These are phyloP conservation scores for Taeniopygia guttata DNA, from an alignment of 2,797 vertebrate species.

Conservation along the genomic window DNA sequence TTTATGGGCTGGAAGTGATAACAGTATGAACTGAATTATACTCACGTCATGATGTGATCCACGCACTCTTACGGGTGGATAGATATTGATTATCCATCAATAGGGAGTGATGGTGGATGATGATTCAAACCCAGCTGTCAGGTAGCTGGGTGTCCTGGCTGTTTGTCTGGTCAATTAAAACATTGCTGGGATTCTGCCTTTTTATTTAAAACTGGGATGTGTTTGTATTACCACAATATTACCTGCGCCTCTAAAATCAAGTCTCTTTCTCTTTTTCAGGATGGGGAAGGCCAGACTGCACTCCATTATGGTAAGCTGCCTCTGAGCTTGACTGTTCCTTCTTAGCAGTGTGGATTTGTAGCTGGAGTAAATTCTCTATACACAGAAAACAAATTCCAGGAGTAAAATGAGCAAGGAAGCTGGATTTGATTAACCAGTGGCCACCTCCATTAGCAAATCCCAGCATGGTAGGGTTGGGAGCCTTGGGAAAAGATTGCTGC, in stretches of 20 bases:
- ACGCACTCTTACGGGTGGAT: neutral
- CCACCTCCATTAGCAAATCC: neutral
- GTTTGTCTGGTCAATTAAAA: conserved; percentile 13
- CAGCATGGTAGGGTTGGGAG: neutral
- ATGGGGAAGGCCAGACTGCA: conserved; percentile 95
- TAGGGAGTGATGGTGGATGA: neutral
- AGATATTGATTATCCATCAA: conserved; percentile 21
- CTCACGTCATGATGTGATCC: neutral
- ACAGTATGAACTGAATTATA: conserved; percentile 12
- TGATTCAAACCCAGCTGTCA: conserved; percentile 9
- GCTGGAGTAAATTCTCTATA: neutral
- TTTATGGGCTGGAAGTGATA: conserved; percentile 32
- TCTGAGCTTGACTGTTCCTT: neutral
- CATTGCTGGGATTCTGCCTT: neutral
- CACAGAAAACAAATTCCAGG: neutral
- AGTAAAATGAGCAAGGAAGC: neutral
- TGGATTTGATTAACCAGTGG: neutral
- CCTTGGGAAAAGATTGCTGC: neutral
- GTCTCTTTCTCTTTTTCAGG: conserved; percentile 79
- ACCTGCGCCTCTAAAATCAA: conserved; percentile 29
- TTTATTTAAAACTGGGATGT: neutral
- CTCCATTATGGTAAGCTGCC: conserved; percentile 93
- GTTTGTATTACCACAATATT: neutral
- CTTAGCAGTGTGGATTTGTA: neutral
- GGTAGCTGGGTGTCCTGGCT: neutral